Conservation (phyloP, 1,140 invertebrate species). For the Holcopasites calliopsidis region DNA sequence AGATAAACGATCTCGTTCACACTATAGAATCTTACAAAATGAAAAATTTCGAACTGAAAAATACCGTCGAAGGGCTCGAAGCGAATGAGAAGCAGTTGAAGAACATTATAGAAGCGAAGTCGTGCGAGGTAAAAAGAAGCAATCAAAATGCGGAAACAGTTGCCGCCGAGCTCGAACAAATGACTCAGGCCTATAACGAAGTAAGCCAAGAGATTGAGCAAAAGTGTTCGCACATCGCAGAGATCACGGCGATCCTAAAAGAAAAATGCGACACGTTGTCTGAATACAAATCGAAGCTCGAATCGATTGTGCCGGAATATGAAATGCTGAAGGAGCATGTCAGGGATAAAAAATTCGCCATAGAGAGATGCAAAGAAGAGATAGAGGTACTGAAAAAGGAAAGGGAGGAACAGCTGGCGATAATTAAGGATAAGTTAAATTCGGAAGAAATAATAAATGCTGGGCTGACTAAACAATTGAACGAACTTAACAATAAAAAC, state of each 20-base stretch:
- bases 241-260: constrained; percentile 69
- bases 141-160: constrained; percentile 50
- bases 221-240: constrained; percentile 59
- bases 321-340: constrained; percentile 66
- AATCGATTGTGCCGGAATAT: constrained; percentile 67
- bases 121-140: constrained; percentile 54
- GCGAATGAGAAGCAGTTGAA: constrained; percentile 64
- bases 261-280: constrained; percentile 71
- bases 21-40: constrained; percentile 58
- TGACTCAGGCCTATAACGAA: constrained; percentile 52
- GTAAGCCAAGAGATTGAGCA: constrained; percentile 56
- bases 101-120: constrained; percentile 63
- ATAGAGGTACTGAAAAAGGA: constrained; percentile 59
- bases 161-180: constrained; percentile 50
- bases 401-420: constrained; percentile 43
- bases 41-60: constrained; percentile 61
- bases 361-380: constrained; percentile 68
- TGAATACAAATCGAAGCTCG: constrained; percentile 71
- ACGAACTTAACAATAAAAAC: constrained; percentile 63
- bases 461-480: constrained; percentile 62
- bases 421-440: constrained; percentile 60
- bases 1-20: constrained; percentile 53
- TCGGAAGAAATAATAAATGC: constrained; percentile 54
- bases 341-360: constrained; percentile 41
- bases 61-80: constrained; percentile 64